Base-by-base conservation (phyloP, 2,888 invertebrate genomes). In the Litoditis marina region DNA sequence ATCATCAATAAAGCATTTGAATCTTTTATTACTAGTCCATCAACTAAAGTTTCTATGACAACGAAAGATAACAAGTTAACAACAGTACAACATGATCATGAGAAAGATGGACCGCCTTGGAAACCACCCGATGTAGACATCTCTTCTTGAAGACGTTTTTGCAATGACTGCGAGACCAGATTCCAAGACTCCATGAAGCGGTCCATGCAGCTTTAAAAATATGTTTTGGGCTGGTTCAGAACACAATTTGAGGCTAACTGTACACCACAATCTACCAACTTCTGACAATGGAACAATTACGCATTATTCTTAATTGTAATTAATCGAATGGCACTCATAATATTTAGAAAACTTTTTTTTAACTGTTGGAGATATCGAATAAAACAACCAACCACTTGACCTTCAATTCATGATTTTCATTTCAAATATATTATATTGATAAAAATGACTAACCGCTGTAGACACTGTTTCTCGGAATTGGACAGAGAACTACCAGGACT, bases 141-240 rank as follows among this genome's bases (percentile, higher is more conserved):
- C 57, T 69, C 73, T 7, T 73, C 73, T 42, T 73, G 73, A 32
- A 72, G 69, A 11, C 71, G 44, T 25, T 55, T 60, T 42, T 64
- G 59, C 84, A 94, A 94, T 0, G 93, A 89, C 84, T 90, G 89
- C 13, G 92, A 92, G 13, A 95, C 92, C 59, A 93, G 86, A 85
- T 93, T 92, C 90, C 92, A 94, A 2, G 93, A 89, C 82, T 96
- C 95, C 91, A 94, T 92, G 87, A 92, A 96, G 81, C 95, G 88
- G 85, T 95, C 95, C 94, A 94, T 94, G 84, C 95, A 95, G 91
- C 94, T n/a, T n/a, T n/a, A n/a, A n/a, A n/a, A n/a, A n/a, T n/a
- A n/a, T n/a, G n/a, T n/a, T n/a, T n/a, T n/a, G n/a, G n/a, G n/a
- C n/a, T n/a, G n/a, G n/a, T n/a, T n/a, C n/a, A n/a, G n/a, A n/a